A percentile compares a stretch with the other conserved stretches of the same genome.
Conservation (phyloP, 2,888 invertebrate genomes). For the Tachystola acroxantha region DNA sequence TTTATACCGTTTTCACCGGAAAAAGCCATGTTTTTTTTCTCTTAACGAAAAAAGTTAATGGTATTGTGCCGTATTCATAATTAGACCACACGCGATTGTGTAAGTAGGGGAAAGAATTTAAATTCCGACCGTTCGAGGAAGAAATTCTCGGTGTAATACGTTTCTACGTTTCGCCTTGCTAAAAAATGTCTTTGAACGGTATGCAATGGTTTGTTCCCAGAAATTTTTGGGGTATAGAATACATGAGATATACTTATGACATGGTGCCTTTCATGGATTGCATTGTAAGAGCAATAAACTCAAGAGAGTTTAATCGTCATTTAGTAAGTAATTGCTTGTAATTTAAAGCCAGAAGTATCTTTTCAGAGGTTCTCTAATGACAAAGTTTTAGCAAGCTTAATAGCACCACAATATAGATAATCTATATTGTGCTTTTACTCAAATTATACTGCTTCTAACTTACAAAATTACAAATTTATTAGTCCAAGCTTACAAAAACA, state of each 20-base stretch:
- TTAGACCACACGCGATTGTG: conserved; percentile 75
- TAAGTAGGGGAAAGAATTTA: conserved; percentile 62
- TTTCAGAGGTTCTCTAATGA: no score
- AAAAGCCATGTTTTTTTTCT: conserved; percentile 37
- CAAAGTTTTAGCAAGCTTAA: no score
- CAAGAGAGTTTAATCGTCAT: no score
- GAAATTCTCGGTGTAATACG: conserved; percentile 59
- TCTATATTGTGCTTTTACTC: no score
- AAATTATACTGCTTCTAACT: no score
- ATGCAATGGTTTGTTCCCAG: conserved; percentile 59
- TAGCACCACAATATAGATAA: no score
- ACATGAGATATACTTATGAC: conserved; percentile 25
- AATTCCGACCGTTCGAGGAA: conserved; percentile 65
- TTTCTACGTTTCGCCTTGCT: conserved; percentile 59
- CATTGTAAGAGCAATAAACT: no score
- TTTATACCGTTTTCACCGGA: conserved; percentile 31
- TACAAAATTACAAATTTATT: no score
- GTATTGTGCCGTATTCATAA: conserved; percentile 53
- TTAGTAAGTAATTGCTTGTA: no score
- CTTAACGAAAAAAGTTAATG: conserved; percentile 34
- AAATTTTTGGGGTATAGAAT: conserved; percentile 43
- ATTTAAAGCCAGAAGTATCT: no score
- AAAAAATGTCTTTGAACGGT: conserved; percentile 67
- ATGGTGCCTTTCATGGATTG: no score
- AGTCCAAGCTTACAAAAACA: no score